Evolutionary conservation across 1,140 invertebrate genomes (phyloP).

Genomic region (Drosophila parabipectinata): DNA sequence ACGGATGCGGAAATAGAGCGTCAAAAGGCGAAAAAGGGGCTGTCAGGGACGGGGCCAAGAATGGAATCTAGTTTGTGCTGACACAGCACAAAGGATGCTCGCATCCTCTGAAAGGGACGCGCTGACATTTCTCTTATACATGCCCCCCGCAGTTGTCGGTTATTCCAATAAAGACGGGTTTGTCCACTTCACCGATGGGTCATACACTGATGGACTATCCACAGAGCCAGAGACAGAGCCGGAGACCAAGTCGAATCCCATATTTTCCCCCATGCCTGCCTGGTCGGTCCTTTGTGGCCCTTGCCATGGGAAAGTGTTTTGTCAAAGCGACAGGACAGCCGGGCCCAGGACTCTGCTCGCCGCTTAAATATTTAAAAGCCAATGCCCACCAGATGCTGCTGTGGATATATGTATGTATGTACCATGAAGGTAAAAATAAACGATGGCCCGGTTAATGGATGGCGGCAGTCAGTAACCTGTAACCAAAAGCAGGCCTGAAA

Average conservation of each 20-base stretch:
- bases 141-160: constrained; percentile 21
- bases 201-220: background rate
- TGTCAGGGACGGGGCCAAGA: constrained; percentile 4
- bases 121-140: constrained; percentile 18
- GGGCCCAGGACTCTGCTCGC: constrained; percentile 31
- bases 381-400: constrained; percentile 36
- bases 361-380: constrained; percentile 62
- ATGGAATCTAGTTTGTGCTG: constrained; percentile 40
- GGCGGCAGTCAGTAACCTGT: constrained; percentile 38
- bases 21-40: constrained; percentile 17
- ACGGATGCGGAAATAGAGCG: constrained; percentile 56
- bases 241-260: constrained; percentile 27
- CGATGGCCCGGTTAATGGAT: constrained; percentile 44
- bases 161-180: constrained; percentile 55
- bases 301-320: constrained; percentile 50
- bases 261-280: constrained; percentile 1
- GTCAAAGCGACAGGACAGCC: constrained; percentile 34
- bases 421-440: constrained; percentile 41
- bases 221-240: background rate
- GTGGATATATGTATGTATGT: constrained; percentile 24
- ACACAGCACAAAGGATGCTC: constrained; percentile 43
- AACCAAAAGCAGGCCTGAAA: constrained; percentile 49
- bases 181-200: constrained; percentile 3
- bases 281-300: constrained; percentile 23
- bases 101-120: constrained; percentile 11